These are phyloP conservation scores for Saguinus midas DNA, from an alignment of 2,113 vertebrate genomes.

Conservation along the genomic window DNA sequence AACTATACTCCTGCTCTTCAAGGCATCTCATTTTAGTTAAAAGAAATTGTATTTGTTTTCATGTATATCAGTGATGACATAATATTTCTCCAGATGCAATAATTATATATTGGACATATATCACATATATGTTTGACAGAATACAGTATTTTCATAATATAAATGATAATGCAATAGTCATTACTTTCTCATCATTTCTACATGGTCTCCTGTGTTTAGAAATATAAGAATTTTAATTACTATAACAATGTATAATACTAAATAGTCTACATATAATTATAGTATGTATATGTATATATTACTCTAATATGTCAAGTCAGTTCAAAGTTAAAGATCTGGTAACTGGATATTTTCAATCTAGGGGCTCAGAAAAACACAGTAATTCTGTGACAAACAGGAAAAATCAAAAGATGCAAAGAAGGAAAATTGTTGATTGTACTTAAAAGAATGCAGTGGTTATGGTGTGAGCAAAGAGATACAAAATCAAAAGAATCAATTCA, in stretches of 20 bases:
- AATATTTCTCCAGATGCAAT: neutral
- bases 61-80: neutral
- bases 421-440: neutral
- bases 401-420: neutral
- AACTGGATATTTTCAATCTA: neutral
- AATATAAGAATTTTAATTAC: neutral
- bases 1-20: neutral
- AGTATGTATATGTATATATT: neutral
- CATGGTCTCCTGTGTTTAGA: neutral
- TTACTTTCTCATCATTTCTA: neutral
- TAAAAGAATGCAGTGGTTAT: neutral
- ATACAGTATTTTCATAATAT: neutral
- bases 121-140: neutral
- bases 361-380: neutral
- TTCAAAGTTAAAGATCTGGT: neutral
- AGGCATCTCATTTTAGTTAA: neutral
- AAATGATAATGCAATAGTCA: neutral
- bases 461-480: neutral
- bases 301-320: neutral
- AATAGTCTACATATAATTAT: neutral
- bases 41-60: neutral
- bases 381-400: neutral
- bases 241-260: neutral
- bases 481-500: neutral
- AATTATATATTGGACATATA: neutral